Conservation (phyloP, 1,140 invertebrate species). For the Neomicropteryx cornuta region DNA sequence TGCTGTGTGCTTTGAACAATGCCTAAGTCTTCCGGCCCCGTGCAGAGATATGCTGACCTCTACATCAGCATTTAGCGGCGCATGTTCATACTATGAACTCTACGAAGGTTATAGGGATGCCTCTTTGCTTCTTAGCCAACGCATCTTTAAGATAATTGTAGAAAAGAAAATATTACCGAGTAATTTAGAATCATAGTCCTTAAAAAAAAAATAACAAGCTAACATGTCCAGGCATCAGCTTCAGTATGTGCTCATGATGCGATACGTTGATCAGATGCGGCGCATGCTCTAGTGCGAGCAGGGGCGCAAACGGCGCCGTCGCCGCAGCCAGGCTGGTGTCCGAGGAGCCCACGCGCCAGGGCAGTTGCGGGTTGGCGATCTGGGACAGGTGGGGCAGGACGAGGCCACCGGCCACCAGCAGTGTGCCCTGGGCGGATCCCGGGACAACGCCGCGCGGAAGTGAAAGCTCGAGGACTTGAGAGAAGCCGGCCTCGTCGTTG, state of each 20-base stretch:
- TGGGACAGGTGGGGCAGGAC: constrained; percentile 36
- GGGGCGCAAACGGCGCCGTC: constrained; percentile 25
- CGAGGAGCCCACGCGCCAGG: constrained; percentile 22
- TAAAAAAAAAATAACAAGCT: constrained; percentile 6
- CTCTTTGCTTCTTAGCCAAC: too few relatives aligned
- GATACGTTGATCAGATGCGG: constrained; percentile 34
- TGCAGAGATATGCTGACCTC: too few relatives aligned
- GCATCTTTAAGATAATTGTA: too few relatives aligned
- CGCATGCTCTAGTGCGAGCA: constrained; percentile 38
- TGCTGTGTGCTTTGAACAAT: too few relatives aligned
- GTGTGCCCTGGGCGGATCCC: constrained; percentile 45
- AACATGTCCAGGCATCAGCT: constrained; percentile 40
- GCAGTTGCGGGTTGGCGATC: constrained; percentile 23
- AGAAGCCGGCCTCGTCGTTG: constrained; percentile 55
- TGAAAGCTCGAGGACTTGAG: constrained; percentile 51
- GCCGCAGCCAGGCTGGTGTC: constrained; percentile 29
- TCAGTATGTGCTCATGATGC: constrained; percentile 31
- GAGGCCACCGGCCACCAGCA: constrained; percentile 46
- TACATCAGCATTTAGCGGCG: too few relatives aligned
- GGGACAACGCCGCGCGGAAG: constrained; percentile 48
- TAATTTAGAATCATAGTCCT: not conserved
- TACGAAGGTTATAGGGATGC: too few relatives aligned
- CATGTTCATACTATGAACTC: too few relatives aligned
- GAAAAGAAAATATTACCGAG: constrained; percentile 1
- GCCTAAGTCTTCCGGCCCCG: too few relatives aligned